Base-by-base conservation (phyloP, 2,797 vertebrate species). In the Tapera naevia region DNA sequence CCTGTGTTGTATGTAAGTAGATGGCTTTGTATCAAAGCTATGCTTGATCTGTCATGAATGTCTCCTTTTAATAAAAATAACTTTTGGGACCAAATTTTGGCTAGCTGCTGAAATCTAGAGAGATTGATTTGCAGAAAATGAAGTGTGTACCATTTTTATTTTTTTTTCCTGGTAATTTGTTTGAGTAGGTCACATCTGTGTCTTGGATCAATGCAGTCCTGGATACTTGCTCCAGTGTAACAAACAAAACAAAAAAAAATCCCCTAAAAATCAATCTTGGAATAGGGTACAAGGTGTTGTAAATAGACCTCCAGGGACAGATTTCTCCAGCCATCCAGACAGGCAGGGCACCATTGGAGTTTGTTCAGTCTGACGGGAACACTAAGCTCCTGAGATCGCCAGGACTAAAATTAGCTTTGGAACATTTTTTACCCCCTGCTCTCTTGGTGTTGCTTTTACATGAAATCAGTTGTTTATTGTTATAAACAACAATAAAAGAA, bases 351-450 rank as follows among this genome's bases (percentile, higher is more conserved):
- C 58, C 39, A 17, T 43, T 80, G 86, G 32, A 75, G n/a, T 75
- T 43, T 81, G 35, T 81, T 91, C 70, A 66, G n/a, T 72, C 56
- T 93, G 73, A 69, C 1, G 2, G 80, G 66, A 93, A 82, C 73
- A 50, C 66, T 76, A 51, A 89, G 58, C 73, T 95, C 53, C 80
- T 81, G 76, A 92, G 76, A 84, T 86, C 94, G 92, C 56, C 60
- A 86, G 80, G 64, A 82, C 80, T 90, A 90, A 92, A 92, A 89
- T 90, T 91, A 91, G 48, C 70, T 91, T 86, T 79, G 66, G 56
- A 78, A 74, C 27, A 27, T 27, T 80, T 82, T 91, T 39, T 39
- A 41, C 14, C 14, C 39, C 10, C 50, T 89, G 48, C 56, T 19
- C 27, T 74, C 15, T 43, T 89, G 57, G 45, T 89, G 51, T 53